Base-by-base conservation (phyloP, 1,140 invertebrate genomes). In the Trichonephila clavipes region DNA sequence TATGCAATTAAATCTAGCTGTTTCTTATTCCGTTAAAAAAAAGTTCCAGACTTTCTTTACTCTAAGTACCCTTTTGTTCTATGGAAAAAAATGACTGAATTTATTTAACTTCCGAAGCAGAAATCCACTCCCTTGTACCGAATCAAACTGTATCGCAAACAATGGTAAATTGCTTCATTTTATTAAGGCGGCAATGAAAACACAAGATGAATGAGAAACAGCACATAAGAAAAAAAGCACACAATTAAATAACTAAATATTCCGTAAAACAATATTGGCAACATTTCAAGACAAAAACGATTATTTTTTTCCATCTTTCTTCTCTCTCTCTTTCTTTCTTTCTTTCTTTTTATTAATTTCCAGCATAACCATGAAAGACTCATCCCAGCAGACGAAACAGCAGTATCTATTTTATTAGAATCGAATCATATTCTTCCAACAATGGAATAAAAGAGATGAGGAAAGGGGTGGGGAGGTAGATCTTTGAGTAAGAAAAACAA, bases 401-500 rank as follows among this genome's bases (percentile, higher is more conserved):
- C 58, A 51, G 59, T 44, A 83, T 40, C 59, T 62, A 59, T 91
- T 91, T 90, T 90, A 66, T 77, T 44, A 18, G 89, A 72, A 91
- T 59, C 28, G 89, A 83, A 91, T 91, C 89, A 83, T 91, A 91
- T 91, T 91, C 69, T n/a, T 44, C 14, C 12, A 91, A 77, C 89
- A 81, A 77, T 77, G 28, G 72, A 40, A 18, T 16, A 77, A 77
- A 77, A 40, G 28, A 34, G 21, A 64, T 6, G 2, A 19, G 66
- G 40, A 58, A n/a, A 58, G 61, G 61, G 12, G 18, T 28, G 61
- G 4, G 44, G 24, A 51, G 61, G 40, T 40, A 40, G 34, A 40
- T n/a, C n/a, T 91, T 58, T 64, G 44, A 62, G 82, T 28, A 91
- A 91, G 89, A 91, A 91, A 83, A 77, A 91, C 89, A 91, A 91